phyloP scores from a whole-genome alignment of 2,113 vertebrate species.

The Hydrolagus affinis region DNA sequence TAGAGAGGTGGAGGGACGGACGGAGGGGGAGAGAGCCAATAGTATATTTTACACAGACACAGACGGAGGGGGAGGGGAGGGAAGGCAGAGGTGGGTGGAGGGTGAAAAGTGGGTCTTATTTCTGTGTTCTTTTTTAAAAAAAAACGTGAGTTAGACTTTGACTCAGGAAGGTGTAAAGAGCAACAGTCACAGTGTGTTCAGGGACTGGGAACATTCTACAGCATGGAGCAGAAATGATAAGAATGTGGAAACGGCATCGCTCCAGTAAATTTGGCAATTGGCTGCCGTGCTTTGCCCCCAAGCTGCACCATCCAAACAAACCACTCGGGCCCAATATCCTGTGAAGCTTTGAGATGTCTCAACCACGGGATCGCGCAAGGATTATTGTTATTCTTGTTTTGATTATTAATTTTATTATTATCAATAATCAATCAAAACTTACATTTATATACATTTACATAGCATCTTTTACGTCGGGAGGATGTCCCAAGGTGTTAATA shows the following conservation, averaged over 20 bases:
- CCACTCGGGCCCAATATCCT: too few species aligned
- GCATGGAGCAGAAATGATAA: background rate
- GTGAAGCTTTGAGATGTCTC: too few species aligned
- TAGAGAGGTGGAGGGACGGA: background rate
- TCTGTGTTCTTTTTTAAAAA: too few species aligned
- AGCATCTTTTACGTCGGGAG: too few species aligned
- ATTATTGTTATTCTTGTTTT: too few species aligned
- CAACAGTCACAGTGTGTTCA: background rate
- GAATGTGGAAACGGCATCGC: background rate
- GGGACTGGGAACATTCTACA: accelerated
- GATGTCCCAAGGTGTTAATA: too few species aligned
- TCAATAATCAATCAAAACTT: too few species aligned
- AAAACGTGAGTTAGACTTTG: too few species aligned
- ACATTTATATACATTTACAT: too few species aligned
- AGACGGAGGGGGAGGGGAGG: slow-evolving; percentile 17
- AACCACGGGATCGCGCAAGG: too few species aligned
- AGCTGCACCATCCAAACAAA: background rate
- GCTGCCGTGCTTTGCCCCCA: background rate
- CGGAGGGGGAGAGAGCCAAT: background rate
- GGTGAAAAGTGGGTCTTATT: too few species aligned
- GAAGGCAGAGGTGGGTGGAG: background rate
- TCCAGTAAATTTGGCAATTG: background rate
- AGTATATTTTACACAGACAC: background rate
- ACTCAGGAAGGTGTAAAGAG: background rate
- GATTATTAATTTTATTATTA: too few species aligned